Conservation (phyloP, 2,888 invertebrate species). For the Melangyna quadrimaculata region DNA sequence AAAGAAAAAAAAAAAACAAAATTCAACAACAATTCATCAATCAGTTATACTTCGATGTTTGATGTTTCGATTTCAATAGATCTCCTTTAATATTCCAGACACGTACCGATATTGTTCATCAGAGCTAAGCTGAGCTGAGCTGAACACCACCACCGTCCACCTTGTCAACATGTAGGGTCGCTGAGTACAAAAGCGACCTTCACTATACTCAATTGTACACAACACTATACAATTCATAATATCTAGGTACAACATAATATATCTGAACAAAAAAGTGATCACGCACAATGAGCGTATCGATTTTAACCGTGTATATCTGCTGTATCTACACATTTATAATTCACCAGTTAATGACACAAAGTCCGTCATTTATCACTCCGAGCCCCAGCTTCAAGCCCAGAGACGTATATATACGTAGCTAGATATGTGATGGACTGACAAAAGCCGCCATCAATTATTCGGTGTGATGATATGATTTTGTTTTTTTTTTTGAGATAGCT, state of each 20-base stretch:
- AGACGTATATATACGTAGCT: neutral
- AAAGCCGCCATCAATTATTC: constrained; percentile 70
- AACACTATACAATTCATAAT: constrained; percentile 6
- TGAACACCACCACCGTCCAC: constrained; percentile 47
- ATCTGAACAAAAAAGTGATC: constrained; percentile 33
- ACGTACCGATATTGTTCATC: constrained; percentile 65
- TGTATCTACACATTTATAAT: constrained; percentile 62
- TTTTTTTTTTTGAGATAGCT: constrained; percentile 11
- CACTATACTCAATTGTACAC: constrained; percentile 24
- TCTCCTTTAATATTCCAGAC: constrained; percentile 47
- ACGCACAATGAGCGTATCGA: constrained; percentile 64
- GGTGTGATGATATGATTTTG: constrained; percentile 59
- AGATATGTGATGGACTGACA: constrained; percentile 64
- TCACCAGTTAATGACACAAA: constrained; percentile 69
- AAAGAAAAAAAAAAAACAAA: constrained; percentile 30
- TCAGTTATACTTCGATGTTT: constrained; percentile 51
- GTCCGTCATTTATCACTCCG: constrained; percentile 68
- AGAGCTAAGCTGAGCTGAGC: constrained; percentile 28
- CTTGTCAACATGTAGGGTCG: constrained; percentile 71
- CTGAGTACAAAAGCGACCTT: constrained; percentile 49
- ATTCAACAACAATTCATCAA: constrained; percentile 63
- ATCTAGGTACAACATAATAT: constrained; percentile 19
- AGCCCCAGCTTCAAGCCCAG: neutral
- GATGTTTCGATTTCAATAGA: constrained; percentile 63
- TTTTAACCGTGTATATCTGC: constrained; percentile 50